Percentiles rank a stretch among this genome's conserved stretches.
phyloP scores from a whole-genome alignment of 2,797 vertebrate genomes.

The Tangara arthus region DNA sequence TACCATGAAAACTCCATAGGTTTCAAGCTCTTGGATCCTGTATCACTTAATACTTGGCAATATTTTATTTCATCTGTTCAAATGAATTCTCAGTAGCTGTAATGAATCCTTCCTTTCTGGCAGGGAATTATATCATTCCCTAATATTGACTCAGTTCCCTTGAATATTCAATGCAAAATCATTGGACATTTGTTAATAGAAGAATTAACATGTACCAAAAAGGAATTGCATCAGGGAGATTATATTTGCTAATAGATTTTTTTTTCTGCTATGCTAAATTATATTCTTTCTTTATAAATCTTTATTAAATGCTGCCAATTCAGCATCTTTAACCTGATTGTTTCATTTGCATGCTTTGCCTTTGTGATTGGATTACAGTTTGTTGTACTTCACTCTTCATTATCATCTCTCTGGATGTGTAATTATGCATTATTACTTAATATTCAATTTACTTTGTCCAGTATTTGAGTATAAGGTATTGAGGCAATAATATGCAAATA shows the following conservation, averaged over 20 bases:
- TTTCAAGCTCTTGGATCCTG: neutral
- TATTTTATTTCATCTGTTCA: neutral
- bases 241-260: constrained; percentile 49
- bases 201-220: constrained; percentile 21
- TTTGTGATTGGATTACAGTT: constrained; percentile 47
- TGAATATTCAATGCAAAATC: constrained; percentile 40
- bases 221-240: constrained; percentile 21
- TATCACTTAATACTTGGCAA: neutral
- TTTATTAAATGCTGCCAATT: constrained; percentile 13
- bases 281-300: constrained; percentile 32
- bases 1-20: neutral
- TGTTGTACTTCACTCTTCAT: constrained; percentile 28
- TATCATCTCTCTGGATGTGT: constrained; percentile 5
- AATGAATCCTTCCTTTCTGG: constrained; percentile 6
- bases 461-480: neutral
- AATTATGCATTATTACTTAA: constrained; percentile 42
- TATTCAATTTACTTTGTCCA: constrained; percentile 14
- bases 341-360: constrained; percentile 30
- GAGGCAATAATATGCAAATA: neutral
- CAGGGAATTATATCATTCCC: constrained; percentile 2
- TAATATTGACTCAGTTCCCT: constrained; percentile 39
- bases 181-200: constrained; percentile 39
- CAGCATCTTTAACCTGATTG: constrained; percentile 40
- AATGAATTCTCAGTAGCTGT: neutral
- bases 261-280: neutral